These are phyloP conservation scores for Erpetoichthys calabaricus DNA, from an alignment of 2,797 vertebrate species.

Conservation along the genomic window DNA sequence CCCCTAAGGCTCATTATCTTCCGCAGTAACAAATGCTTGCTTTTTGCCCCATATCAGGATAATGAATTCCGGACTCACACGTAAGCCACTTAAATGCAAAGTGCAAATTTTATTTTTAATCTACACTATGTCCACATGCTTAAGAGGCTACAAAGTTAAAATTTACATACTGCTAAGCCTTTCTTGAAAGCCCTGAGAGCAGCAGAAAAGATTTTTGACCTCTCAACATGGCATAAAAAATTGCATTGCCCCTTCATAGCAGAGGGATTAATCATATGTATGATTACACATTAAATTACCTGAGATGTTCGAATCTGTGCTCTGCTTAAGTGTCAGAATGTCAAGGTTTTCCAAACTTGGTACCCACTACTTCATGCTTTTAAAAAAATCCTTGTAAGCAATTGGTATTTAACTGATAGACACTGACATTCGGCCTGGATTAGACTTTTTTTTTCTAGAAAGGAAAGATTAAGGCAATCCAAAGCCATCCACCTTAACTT, in stretches of 20 bases:
- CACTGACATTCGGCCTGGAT: constrained; percentile 53
- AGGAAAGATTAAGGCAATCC: constrained; percentile 59
- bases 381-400: constrained; percentile 43
- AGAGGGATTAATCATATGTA: constrained; percentile 33
- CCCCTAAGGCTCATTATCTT: too few relatives aligned
- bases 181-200: constrained; percentile 28
- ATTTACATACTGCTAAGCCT: constrained; percentile 33
- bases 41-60: too few relatives aligned
- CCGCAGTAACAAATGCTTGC: too few relatives aligned
- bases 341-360: constrained; percentile 29
- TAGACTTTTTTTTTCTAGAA: constrained; percentile 47
- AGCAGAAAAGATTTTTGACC: constrained; percentile 37
- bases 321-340: constrained; percentile 28
- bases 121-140: constrained; percentile 23
- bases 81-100: constrained; percentile 28
- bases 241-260: constrained; percentile 30
- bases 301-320: constrained; percentile 22
- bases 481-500: constrained; percentile 48
- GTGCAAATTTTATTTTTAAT: constrained; percentile 29
- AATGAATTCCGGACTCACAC: constrained; percentile 28
- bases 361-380: constrained; percentile 22
- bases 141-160: constrained; percentile 22
- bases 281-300: constrained; percentile 37
- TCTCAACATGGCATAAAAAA: constrained; percentile 30
- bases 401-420: constrained; percentile 49